Base-by-base conservation (phyloP, 2,888 invertebrate species). In the Molorchus minor region DNA sequence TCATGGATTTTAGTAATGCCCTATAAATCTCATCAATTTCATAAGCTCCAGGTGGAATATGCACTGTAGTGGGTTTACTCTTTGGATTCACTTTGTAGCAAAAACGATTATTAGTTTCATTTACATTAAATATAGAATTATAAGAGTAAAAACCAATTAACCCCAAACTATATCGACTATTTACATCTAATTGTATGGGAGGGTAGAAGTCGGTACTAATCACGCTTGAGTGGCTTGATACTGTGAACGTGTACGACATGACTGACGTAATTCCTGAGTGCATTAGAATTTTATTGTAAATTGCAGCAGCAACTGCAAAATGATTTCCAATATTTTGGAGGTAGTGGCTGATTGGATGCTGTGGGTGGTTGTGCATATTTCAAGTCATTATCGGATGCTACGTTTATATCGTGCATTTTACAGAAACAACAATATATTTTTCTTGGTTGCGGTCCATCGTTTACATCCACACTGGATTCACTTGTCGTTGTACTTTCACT, bases 71-170 rank as follows among this genome's bases (percentile, higher is more conserved):
- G 1, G 30, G 15, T n/a, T 5, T 7, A 15, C 12, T 5, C 12
- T 49, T 35, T 29, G 2, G 5, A 5, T 49, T 49, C 10, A 15
- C 7, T 49, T 20, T 49, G 16, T n/a, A 49, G 3, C 35, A 13
- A 33, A 49, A n/a, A 17, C 3, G 8, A 35, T 46, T 46, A 13
- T 46, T 46, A 13, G 2, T 46, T 12, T 30, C 25, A 29, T 49
- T 35, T 3, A 49, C 20, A 12, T 49, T 49, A n/a, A 33, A 49
- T 49, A 49, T 33, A n/a, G n/a, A n/a, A n/a, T n/a, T n/a, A n/a
- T n/a, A n/a, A n/a, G n/a, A n/a, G n/a, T n/a, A n/a, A n/a, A 35
- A 47, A 10, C 47, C 47, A 15, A 25, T 8, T 4, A 47, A n/a
- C 15, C 47, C 47, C 29, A 47, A 29, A 8, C 47, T 30, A 47